phyloP scores from a whole-genome alignment of 2,113 vertebrate species.

The Clinocottus analis region DNA sequence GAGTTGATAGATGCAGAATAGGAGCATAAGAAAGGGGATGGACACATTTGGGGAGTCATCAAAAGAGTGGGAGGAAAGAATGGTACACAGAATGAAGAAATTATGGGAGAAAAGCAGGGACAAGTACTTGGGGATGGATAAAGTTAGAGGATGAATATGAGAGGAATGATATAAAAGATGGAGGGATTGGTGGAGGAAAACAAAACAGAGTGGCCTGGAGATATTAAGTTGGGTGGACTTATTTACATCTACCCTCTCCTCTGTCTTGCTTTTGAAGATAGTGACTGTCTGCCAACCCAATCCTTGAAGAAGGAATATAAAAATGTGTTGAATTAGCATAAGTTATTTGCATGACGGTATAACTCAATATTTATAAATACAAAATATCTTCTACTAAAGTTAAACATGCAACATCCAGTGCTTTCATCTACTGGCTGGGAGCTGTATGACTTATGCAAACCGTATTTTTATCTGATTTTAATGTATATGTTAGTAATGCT shows the following conservation, averaged over 20 bases:
- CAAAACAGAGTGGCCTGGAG: background rate
- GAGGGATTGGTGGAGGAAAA: background rate
- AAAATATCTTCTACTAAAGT: conserved; percentile 35
- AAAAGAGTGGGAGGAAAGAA: background rate
- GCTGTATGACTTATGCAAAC: conserved; percentile 40
- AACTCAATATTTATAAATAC: conserved; percentile 39
- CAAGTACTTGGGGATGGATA: background rate
- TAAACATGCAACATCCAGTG: conserved; percentile 34
- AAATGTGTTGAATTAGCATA: conserved; percentile 36
- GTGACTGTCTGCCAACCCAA: conserved; percentile 16
- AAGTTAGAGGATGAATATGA: conserved; percentile 1
- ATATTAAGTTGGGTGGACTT: background rate
- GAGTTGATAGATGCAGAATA: background rate
- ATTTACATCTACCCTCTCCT: conserved; percentile 15
- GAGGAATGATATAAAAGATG: background rate
- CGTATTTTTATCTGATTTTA: no score
- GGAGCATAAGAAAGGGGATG: background rate
- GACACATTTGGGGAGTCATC: background rate
- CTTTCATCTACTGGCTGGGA: conserved; percentile 47
- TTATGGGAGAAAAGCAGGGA: background rate
- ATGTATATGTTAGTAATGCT: background rate
- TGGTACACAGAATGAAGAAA: background rate
- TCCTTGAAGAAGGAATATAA: conserved; percentile 40
- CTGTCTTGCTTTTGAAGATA: conserved; percentile 22
- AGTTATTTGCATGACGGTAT: conserved; percentile 31